Evolutionary conservation across 1,140 invertebrate genomes (phyloP).

Genomic region (Probaryconus sp.): DNA sequence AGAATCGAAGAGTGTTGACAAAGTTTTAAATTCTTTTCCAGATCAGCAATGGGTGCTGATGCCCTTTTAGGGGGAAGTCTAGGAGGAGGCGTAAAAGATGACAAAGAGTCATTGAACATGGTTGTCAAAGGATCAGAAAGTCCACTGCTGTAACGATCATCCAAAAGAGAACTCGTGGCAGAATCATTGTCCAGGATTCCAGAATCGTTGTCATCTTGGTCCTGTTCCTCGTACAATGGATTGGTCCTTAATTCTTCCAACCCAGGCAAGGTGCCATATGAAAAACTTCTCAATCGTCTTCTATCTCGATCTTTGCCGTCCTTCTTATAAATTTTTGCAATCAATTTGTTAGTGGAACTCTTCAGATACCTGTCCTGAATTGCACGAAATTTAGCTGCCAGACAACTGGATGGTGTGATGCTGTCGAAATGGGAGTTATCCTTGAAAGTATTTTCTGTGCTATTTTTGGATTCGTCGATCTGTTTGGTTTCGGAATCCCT

Average conservation of each 20-base stretch:
- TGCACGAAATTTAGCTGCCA: slow-evolving; percentile 83
- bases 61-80: slow-evolving; percentile 67
- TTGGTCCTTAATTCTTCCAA: slow-evolving; percentile 84
- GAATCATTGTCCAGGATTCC: slow-evolving; percentile 87
- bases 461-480: neutral
- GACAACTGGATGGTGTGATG: slow-evolving; percentile 79
- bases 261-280: slow-evolving; percentile 85
- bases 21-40: slow-evolving; percentile 58
- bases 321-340: slow-evolving; percentile 83
- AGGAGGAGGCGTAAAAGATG: slow-evolving; percentile 44
- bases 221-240: slow-evolving; percentile 81
- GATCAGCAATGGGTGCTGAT: slow-evolving; percentile 32
- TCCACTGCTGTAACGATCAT: slow-evolving; percentile 81
- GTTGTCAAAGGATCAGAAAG: slow-evolving; percentile 78
- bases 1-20: slow-evolving; percentile 63
- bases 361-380: slow-evolving; percentile 85
- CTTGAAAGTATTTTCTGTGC: slow-evolving; percentile 4
- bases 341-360: slow-evolving; percentile 83
- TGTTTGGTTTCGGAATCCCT: slow-evolving; percentile 9
- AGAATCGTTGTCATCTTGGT: slow-evolving; percentile 84
- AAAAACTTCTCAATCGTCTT: slow-evolving; percentile 85
- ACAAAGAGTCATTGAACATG: slow-evolving; percentile 64
- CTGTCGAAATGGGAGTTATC: slow-evolving; percentile 71
- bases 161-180: slow-evolving; percentile 83
- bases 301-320: slow-evolving; percentile 78